A percentile compares a stretch with the other conserved stretches of the same genome.
phyloP scores from a whole-genome alignment of 2,113 vertebrate genomes.

The Phainopepla nitens region DNA sequence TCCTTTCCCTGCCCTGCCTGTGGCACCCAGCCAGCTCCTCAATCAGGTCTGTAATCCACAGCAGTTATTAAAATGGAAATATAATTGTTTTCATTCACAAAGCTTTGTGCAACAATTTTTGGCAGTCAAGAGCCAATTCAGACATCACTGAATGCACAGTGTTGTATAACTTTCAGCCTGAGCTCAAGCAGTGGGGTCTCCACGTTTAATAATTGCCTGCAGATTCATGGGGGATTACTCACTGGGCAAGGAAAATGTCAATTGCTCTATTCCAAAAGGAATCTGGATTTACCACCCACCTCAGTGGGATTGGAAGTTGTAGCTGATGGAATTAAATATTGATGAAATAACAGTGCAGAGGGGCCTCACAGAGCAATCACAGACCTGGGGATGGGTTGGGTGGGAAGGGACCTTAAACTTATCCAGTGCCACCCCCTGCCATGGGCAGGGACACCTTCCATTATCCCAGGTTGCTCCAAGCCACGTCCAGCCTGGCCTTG shows the following conservation, averaged over 20 bases:
- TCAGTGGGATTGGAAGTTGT: not conserved
- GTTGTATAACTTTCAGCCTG: not conserved
- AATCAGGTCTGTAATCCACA: not conserved
- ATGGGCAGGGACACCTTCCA: not conserved
- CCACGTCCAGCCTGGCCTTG: fast-evolving
- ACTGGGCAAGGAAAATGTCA: not conserved
- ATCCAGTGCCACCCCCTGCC: not conserved
- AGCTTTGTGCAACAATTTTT: not conserved
- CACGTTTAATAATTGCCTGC: not conserved
- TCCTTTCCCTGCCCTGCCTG: not conserved
- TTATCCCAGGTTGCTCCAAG: not conserved
- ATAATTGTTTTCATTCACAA: not conserved
- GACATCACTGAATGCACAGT: not conserved
- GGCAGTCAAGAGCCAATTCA: not conserved
- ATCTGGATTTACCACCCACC: not conserved
- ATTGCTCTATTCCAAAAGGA: not conserved
- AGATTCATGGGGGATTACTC: not conserved
- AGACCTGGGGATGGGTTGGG: not conserved
- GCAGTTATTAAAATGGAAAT: not conserved
- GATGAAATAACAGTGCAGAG: not conserved
- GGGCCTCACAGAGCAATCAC: not conserved
- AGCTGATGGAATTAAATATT: not conserved
- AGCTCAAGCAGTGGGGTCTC: not conserved
- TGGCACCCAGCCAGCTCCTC: not conserved
- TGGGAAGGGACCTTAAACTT: not conserved